Base-by-base conservation (phyloP, 2,888 invertebrate genomes). In the Eustalomyia histrio region DNA sequence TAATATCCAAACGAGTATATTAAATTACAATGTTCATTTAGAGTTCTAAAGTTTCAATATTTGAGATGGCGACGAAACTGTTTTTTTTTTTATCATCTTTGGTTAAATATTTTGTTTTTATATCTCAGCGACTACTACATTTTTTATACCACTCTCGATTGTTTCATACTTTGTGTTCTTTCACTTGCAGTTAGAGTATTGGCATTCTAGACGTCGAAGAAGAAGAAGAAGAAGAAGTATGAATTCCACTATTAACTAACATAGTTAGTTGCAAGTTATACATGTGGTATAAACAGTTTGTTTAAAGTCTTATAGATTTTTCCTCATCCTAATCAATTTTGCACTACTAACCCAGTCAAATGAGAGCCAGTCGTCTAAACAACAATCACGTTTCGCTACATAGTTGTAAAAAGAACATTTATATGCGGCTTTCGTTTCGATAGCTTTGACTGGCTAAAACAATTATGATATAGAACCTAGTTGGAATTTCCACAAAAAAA, bases 281-380 rank as follows among this genome's bases (percentile, higher is more conserved):
- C 43, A 47, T 47, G 43, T 47, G 43, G 6, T n/a, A n/a, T 63
- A 47, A 68, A 68, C 75, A 61, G 63, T 29, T 52, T 76, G 47
- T 35, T 64, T 55, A 61, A 17, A 50, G 47, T 57, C 58, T 7
- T 52, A 39, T 64, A 52, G 58, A 64, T 69, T 71, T 58, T 64
- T 29, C 50, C 52, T 76, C 58, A 64, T 76, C 69, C 76, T 43
- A 69, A 76, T 76, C 76, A 71, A 71, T 76, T 69, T 57, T 76
- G 76, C 76, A 71, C 76, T 76, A 76, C 76, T 76, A 76, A 76
- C 76, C 76, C 64, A 76, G 76, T 76, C 76, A 76, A 64, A 64
- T 69, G 57, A 69, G 76, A 76, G 76, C 64, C 58, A 58, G 57
- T 69, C 57, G 63, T 58, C 39, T 24, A 47, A 73, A 53, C 63